These are phyloP conservation scores for Hoplodrina ambigua DNA, from an alignment of 2,888 invertebrate species.

Conservation along the genomic window DNA sequence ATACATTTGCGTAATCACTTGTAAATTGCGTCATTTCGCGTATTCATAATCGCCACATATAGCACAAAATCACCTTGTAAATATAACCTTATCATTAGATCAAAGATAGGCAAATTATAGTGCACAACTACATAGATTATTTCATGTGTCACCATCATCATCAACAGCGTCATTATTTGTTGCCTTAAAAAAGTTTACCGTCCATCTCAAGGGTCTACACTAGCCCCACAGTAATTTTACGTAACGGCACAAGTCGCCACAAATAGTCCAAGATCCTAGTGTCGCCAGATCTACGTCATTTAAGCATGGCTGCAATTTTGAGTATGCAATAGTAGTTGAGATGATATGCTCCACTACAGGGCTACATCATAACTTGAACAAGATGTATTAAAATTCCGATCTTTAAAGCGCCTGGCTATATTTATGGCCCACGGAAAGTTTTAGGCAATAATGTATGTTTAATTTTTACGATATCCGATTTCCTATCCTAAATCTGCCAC, in stretches of 20 bases:
- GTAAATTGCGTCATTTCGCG: conserved; percentile 28
- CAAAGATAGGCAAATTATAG: conserved; percentile 25
- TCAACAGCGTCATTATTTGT: conserved; percentile 6
- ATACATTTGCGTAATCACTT: conserved; percentile 32
- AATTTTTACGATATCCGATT: too few species aligned
- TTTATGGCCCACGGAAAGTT: too few species aligned
- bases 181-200: background rate
- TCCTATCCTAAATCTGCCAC: too few species aligned
- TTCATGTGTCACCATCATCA: conserved; percentile 6
- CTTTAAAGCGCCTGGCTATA: too few species aligned
- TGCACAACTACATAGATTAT: conserved; percentile 5
- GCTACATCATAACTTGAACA: too few species aligned
- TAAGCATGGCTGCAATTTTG: background rate
- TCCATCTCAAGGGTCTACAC: conserved; percentile 20
- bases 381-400: too few species aligned
- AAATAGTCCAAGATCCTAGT: background rate
- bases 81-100: conserved; percentile 23
- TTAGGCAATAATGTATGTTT: too few species aligned
- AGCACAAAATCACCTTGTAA: conserved; percentile 23
- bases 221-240: conserved; percentile 14
- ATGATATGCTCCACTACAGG: too few species aligned
- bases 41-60: conserved; percentile 24
- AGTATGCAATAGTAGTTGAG: too few species aligned
- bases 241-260: conserved; percentile 29
- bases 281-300: background rate